phyloP scores from a whole-genome alignment of 2,113 vertebrate genomes.

The Tupaia chinensis region DNA sequence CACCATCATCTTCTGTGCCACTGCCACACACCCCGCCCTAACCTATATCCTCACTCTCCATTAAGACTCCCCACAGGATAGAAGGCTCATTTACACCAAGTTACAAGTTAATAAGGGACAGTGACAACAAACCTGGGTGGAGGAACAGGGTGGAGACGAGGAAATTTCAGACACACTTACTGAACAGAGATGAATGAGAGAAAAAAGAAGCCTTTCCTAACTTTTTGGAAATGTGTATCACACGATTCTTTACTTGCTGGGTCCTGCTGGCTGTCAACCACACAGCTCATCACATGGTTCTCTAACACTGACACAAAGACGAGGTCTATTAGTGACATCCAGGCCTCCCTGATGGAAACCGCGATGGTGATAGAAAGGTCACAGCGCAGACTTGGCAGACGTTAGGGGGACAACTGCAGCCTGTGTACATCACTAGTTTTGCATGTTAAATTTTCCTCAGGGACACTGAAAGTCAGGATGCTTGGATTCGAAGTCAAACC shows the following conservation, averaged over 20 bases:
- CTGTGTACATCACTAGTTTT: neutral
- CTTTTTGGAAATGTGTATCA: neutral
- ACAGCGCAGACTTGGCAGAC: neutral
- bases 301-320: constrained; percentile 1
- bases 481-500: constrained; percentile 25
- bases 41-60: neutral
- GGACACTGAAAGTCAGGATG: neutral
- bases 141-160: neutral
- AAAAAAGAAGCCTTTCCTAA: neutral
- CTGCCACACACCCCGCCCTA: neutral
- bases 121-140: neutral
- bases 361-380: constrained; percentile 6
- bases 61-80: neutral
- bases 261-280: neutral
- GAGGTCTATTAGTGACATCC: neutral
- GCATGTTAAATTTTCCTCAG: constrained; percentile 15
- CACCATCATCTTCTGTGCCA: neutral
- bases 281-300: neutral
- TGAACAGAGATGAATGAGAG: neutral
- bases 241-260: neutral
- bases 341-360: constrained; percentile 25
- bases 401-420: neutral
- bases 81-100: neutral
- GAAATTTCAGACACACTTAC: constrained; percentile 28
- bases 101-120: neutral